Base-by-base conservation (phyloP, 2,888 invertebrate genomes). In the Athripsodes cinereus region DNA sequence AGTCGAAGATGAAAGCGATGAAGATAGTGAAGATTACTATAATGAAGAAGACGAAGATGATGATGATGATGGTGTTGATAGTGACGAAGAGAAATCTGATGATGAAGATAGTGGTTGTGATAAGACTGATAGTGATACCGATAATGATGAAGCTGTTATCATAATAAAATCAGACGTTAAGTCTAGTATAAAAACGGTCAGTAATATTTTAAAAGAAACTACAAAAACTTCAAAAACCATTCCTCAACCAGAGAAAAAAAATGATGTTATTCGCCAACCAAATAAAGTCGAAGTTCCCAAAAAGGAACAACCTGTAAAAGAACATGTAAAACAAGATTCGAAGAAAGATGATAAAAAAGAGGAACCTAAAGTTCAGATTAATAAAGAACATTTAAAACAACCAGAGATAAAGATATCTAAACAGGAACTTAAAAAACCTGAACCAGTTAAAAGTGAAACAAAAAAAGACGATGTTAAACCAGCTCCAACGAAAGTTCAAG, bases 81-180 rank as follows among this genome's bases (percentile, higher is more conserved):
- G 51, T 51, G 58, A 56, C 52, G 55, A 54, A 44, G 54, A 49
- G 2, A 53, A 53, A 48, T 54, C 55, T 44, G 52, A 55, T 46
- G 22, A 22, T 44, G 56, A 56, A 13, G 52, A 18, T 18, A 48
- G 60, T 48, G 64, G 62, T 21, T 21, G 50, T 16, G 58, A 61
- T 48, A 54, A 60, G 52, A 71, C 73, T 49, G 55, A 59, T 20
- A 57, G 56, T 31, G 61, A 62, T 11, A 66, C 47, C 6, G 59
- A 62, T n/a, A 65, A 66, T 1, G 66, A 65, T 26, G 62, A 63
- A 13, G 63, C 60, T 1, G 65, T 16, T 3, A 26, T 61, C 6
- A 64, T 1, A 55, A 58, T 6, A 48, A 58, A 6, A 50, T 57
- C 1, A 59, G 61, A 6, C 18, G 5, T 22, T 11, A 50, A 22